Evolutionary conservation across 1,140 invertebrate genomes (phyloP), one percentile per base, ranked within the genome.

Genomic region (Mizuhopecten yessoensis): DNA sequence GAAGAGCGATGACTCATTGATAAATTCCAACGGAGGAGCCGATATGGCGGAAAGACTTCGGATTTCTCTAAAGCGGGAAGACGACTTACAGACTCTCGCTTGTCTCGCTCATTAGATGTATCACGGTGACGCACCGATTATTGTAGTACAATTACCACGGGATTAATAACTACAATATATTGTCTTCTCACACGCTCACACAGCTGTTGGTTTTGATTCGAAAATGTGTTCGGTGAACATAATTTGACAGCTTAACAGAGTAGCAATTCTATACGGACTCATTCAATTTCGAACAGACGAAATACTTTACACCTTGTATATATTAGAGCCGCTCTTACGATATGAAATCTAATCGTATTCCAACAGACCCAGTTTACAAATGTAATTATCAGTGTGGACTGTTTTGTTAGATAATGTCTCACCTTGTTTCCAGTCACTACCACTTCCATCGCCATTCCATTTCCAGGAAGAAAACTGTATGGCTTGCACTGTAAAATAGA

Each of bases 391-490:
- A 13, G n/a, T 75, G 20, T 20, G 15, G 45, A 49, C 3, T 49
- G 15, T 1, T 49, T 20, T 23, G 45, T 49, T 13, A 75, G 5
- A 75, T n/a, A 29, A 29, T 29, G n/a, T 9, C 92, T 86, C 90
- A 96, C 96, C 94, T 96, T 96, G 39, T 96, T 95, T 33, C 94
- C 95, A 33, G 94, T 93, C 34, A 96, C 91, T n/a, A 95, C 94
- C 17, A 97, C 94, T 93, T 97, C 96, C 39, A 97, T 95, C 33
- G 96, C 96, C 96, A 97, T 97, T 33, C 96, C 96, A 87, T 96
- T 96, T 17, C 96, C 96, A 75, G 96, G 96, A 88, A 97, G 95
- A 96, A 96, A 96, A 1, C 95, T 93, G 94, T 96, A 97, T 34
- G 96, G 96, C 92, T 97, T 97, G 17, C 96, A 94, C 95, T 96